phyloP scores from a whole-genome alignment of 2,797 vertebrate species.

The Lutjanus campechanus region DNA sequence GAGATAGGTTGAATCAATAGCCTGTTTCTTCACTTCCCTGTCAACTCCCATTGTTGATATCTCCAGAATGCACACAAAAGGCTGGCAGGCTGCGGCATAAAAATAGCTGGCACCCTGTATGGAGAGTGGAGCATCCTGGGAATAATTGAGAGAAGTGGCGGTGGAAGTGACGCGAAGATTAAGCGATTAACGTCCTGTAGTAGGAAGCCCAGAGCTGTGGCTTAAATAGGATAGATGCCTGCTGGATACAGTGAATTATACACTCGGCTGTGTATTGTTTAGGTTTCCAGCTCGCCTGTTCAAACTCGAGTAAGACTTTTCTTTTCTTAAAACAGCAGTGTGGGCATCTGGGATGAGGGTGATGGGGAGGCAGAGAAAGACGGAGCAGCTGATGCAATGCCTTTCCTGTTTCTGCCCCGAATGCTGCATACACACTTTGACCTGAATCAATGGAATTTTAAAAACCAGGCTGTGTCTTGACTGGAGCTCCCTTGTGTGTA shows the following conservation, averaged over 20 bases:
- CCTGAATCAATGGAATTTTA: slow-evolving; percentile 64
- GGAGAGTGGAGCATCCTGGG: slow-evolving; percentile 64
- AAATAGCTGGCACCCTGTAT: slow-evolving; percentile 71
- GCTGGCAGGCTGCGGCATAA: slow-evolving; percentile 62
- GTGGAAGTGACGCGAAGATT: slow-evolving; percentile 77
- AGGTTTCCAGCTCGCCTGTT: slow-evolving; percentile 64
- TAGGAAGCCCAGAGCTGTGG: slow-evolving; percentile 56
- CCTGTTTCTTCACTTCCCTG: slow-evolving; percentile 61
- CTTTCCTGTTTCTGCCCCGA: slow-evolving; percentile 47
- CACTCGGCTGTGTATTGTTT: slow-evolving; percentile 54
- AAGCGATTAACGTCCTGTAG: slow-evolving; percentile 76
- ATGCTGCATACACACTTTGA: slow-evolving; percentile 53
- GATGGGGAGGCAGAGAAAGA: slow-evolving; percentile 33
- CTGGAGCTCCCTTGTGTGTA: slow-evolving; percentile 19
- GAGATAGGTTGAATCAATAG: slow-evolving; percentile 80
- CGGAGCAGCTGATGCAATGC: slow-evolving; percentile 54
- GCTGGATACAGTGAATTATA: slow-evolving; percentile 61
- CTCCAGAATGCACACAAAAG: slow-evolving; percentile 73
- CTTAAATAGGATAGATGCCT: slow-evolving; percentile 70
- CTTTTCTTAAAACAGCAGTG: slow-evolving; percentile 60
- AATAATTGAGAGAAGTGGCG: slow-evolving; percentile 78
- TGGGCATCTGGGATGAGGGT: slow-evolving; percentile 48
- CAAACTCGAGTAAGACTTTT: slow-evolving; percentile 70
- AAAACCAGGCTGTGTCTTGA: slow-evolving; percentile 47
- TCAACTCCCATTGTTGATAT: slow-evolving; percentile 76